These are phyloP conservation scores for Ceyx cyanopectus DNA, from an alignment of 2,113 vertebrate species.

Conservation along the genomic window DNA sequence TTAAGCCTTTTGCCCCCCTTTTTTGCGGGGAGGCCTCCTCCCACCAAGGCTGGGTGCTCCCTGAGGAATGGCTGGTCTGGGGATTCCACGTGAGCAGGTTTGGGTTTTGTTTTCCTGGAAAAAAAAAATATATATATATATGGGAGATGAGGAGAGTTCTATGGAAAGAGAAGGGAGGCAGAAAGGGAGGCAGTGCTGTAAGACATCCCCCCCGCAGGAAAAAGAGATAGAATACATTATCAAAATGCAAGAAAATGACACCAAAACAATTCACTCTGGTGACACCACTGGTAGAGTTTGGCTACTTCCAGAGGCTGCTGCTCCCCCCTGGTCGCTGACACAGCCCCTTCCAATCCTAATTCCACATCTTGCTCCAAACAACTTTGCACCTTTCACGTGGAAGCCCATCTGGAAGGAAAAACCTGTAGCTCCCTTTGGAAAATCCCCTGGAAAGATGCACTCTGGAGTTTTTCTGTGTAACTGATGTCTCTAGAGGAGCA, in stretches of 20 bases:
- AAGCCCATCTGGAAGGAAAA: background rate
- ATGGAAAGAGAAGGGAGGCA: background rate
- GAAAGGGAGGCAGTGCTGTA: background rate
- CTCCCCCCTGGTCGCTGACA: background rate
- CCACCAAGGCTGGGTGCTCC: background rate
- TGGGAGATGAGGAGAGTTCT: background rate
- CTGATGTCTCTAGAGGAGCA: rapidly evolving
- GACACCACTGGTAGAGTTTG: rapidly evolving
- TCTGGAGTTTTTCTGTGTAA: background rate
- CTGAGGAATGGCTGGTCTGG: background rate
- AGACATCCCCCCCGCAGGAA: too few relatives aligned
- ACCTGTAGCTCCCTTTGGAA: background rate
- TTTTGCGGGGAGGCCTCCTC: background rate
- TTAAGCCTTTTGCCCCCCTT: too few relatives aligned
- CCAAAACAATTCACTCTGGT: rapidly evolving
- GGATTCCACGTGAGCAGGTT: too few relatives aligned
- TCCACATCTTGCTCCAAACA: rapidly evolving
- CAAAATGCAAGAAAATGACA: background rate
- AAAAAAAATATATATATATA: rapidly evolving
- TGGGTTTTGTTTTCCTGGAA: background rate
- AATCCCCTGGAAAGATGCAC: background rate
- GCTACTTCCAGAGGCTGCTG: background rate
- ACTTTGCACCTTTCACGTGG: rapidly evolving
- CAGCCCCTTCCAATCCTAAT: rapidly evolving
- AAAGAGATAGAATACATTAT: background rate